Base-by-base conservation (phyloP, 2,888 invertebrate species). In the Orchesellides sinensis region DNA sequence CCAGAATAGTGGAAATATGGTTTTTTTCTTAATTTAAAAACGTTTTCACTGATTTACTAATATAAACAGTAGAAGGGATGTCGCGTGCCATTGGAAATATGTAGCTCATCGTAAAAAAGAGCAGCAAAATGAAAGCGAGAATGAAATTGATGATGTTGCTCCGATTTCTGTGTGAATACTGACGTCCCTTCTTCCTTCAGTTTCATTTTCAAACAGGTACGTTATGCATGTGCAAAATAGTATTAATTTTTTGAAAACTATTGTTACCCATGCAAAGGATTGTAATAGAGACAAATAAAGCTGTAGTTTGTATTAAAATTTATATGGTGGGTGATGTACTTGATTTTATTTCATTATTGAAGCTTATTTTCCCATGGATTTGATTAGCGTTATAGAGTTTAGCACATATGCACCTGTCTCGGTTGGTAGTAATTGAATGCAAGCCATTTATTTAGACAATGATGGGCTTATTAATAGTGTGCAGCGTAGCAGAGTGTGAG, bases 151-250 rank as follows among this genome's bases (percentile, higher is more conserved):
- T 75, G 75, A 56, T 66, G 66, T 10, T 69, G 77, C 61, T 78
- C 77, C 61, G 77, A 78, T 78, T 78, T 69, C 77, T 78, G 59
- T 78, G 68, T 47, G 69, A 78, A 78, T 23, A 78, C 77, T 78
- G 49, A 75, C n/a, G 6, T n/a, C 17, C 0, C 12, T 49, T 35
- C 56, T 75, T 66, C 63, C 75, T 47, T 56, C 75, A 14, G 27
- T 66, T 56, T 54, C 75, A 56, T 54, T 66, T 75, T 75, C 66
- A 69, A 45, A 35, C n/a, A n/a, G n/a, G n/a, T n/a, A n/a, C n/a
- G n/a, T n/a, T n/a, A n/a, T n/a, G n/a, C n/a, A n/a, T n/a, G n/a
- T n/a, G n/a, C n/a, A n/a, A n/a, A n/a, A n/a, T n/a, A n/a, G n/a
- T n/a, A 19, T 23, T 32, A 59, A 59, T 59, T 27, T 21, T 14